A percentile compares a stretch with the other conserved stretches of the same genome.
Conservation (phyloP, 2,113 vertebrate species). For the Zapornia atra region DNA sequence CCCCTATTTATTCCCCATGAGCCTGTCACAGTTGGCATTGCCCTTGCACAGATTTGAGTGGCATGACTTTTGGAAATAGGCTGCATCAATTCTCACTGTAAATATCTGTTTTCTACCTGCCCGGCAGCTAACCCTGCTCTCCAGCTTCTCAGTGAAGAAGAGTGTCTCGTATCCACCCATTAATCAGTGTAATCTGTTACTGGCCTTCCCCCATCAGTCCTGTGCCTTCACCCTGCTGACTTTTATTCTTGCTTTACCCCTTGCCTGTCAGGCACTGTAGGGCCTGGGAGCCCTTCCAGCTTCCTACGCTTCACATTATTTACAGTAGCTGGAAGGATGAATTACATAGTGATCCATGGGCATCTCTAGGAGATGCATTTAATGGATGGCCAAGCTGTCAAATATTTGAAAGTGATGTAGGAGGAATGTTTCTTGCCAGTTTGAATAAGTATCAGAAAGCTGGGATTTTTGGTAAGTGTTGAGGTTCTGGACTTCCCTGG, state of each 20-base stretch:
- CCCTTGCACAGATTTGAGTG: background rate
- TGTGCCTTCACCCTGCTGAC: background rate
- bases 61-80: background rate
- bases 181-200: background rate
- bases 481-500: background rate
- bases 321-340: background rate
- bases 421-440: constrained; percentile 20
- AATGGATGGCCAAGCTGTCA: constrained; percentile 32
- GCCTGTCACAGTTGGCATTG: background rate
- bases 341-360: background rate
- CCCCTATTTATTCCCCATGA: background rate
- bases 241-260: background rate
- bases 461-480: background rate
- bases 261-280: background rate
- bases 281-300: background rate
- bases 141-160: background rate
- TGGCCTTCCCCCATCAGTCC: background rate
- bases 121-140: background rate
- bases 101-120: background rate
- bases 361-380: background rate
- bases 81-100: background rate
- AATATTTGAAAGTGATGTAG: background rate
- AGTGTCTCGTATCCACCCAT: background rate
- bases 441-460: background rate
- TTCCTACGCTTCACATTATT: background rate